A percentile compares a stretch with the other conserved stretches of the same genome.
Evolutionary conservation across 1,140 invertebrate genomes (phyloP).

Genomic region (Amphibalanus amphitrite): DNA sequence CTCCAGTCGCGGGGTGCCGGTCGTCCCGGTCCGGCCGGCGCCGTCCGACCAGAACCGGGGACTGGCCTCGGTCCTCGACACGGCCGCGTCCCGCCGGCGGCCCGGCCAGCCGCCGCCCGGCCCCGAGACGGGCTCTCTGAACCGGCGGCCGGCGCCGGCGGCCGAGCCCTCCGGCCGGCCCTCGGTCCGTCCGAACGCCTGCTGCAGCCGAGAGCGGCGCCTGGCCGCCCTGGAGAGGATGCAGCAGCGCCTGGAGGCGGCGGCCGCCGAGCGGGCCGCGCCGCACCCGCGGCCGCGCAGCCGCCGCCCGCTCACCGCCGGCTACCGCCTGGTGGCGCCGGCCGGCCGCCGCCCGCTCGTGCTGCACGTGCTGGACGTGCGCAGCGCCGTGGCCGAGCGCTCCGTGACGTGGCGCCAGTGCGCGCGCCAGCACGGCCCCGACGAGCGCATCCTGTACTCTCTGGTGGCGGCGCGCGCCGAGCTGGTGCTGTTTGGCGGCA

Average conservation of each 20-base stretch:
- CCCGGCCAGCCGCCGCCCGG: background rate
- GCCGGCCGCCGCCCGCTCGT: slow-evolving; percentile 14
- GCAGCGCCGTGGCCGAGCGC: slow-evolving; percentile 28
- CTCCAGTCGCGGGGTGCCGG: too few species aligned
- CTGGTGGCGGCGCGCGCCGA: slow-evolving; percentile 75
- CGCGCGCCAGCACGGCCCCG: slow-evolving; percentile 21
- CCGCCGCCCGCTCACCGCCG: slow-evolving; percentile 18
- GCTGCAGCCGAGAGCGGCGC: background rate
- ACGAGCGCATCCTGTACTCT: slow-evolving; percentile 52
- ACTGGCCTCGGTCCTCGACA: too few species aligned
- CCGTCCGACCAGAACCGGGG: too few species aligned
- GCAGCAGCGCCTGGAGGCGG: background rate
- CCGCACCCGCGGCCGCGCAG: too few species aligned
- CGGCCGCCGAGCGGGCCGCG: background rate
- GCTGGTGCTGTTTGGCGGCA: slow-evolving; percentile 85
- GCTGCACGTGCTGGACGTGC: slow-evolving; percentile 60
- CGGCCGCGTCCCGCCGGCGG: slow-evolving; percentile 12
- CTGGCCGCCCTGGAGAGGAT: background rate
- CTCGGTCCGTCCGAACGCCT: background rate
- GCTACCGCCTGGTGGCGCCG: slow-evolving; percentile 21
- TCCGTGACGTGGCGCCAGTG: slow-evolving; percentile 18
- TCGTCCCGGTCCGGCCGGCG: too few species aligned
- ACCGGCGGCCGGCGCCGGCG: slow-evolving; percentile 25
- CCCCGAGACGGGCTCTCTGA: slow-evolving; percentile 8
- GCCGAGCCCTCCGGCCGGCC: slow-evolving; percentile 24